Evolutionary conservation across 2,113 vertebrate species (phyloP), one percentile per base, ranked within the genome.

Genomic region (Psophia crepitans): DNA sequence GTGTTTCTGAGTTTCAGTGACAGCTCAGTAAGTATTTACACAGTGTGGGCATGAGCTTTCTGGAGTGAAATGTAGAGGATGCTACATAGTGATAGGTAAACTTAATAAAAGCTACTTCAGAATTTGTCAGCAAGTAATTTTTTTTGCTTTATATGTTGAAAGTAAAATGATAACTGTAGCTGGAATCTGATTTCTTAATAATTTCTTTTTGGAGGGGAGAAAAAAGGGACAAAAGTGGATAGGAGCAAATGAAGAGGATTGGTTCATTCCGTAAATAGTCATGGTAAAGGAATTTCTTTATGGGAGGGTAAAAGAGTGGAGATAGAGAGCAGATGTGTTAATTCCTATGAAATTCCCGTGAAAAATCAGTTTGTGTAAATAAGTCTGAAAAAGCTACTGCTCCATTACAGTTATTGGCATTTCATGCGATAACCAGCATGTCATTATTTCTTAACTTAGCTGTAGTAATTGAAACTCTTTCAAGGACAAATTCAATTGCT

Each of bases 1-100:
- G 93, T 85, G 54, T 93, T 96, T 96, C 80, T 95, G 91, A 96
- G 95, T 90, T 91, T 84, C 87, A 93, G 93, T 95, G 97, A 93
- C 96, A 96, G 95, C 96, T 97, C 97, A 93, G 96, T 93, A 80
- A 97, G 97, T 97, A 48, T 87, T 98, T 95, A 86, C 89, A 95
- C 94, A 92, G 60, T 16, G 89, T 92, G 66, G 96, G 89, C 92
- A 69, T 76, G 94, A 96, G 87, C 69, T 96, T 95, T 97, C 86
- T 89, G 74, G 81, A 95, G 93, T 70, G 84, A 95, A 77, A 86
- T 43, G 43, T 93, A 90, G 96, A 96, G 44, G 87, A 91, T 90
- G 92, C 81, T 82, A 6, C 30, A 4, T 76, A 43, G 69, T 58
- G 68, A 48, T 54, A 65, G 88, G 71, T 73, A 49, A 89, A 95